Base-by-base conservation (phyloP, 2,888 invertebrate species). In the Pegoplata infirma region DNA sequence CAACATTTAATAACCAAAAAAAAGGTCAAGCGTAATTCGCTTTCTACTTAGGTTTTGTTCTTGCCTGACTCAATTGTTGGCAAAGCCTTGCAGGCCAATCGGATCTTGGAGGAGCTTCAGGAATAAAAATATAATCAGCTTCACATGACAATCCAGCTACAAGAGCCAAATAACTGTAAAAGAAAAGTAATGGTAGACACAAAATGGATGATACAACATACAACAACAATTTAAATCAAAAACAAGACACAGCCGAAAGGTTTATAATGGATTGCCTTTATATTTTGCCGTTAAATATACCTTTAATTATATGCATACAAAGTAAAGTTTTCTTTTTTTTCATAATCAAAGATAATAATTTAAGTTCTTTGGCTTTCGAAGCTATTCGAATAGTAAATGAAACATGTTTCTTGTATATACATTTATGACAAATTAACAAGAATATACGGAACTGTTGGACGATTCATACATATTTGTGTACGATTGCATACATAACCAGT, bases 91-190 rank as follows among this genome's bases (percentile, higher is more conserved):
- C 92, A 84, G 93, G 92, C 96, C 96, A 96, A 89, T 94, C 94
- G 80, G 89, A 89, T 84, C 85, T 94, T 87, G 96, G 95, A 87
- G 97, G 96, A 91, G 93, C 93, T 92, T 97, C 96, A 83, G 96
- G 96, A 89, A 96, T 94, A 91, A 97, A 97, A 88, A 94, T 93
- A 93, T 93, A 96, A 91, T 95, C 96, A 86, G 96, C 96, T 89
- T 96, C 96, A 85, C 93, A 92, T 87, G 95, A 94, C 85, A 97
- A 91, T 89, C 94, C 94, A 87, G 94, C 95, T 87, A 94, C 95
- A 88, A 96, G 92, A 87, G 96, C 94, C 91, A 97, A 92, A 92
- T 96, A 97, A 90, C 95, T 95, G 92, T 81, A 88, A 89, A 83
- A 86, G 84, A 82, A 74, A 72, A 74, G 46, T 47, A 55, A 69